Conservation (phyloP, 2,888 invertebrate genomes). For the Acronicta leporina region DNA sequence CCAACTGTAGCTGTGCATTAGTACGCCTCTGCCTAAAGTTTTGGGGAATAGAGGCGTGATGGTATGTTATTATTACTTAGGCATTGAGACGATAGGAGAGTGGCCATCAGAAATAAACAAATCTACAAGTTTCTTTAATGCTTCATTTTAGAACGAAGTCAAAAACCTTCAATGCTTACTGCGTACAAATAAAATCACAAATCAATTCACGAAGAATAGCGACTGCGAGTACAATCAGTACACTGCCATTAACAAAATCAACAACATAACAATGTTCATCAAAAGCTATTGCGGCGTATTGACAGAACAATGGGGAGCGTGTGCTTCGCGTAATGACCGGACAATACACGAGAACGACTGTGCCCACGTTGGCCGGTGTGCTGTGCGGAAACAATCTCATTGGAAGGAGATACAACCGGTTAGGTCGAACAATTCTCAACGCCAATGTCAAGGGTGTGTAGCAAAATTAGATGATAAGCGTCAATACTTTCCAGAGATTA, state of each 20-base stretch:
- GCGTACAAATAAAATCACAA: constrained; percentile 11
- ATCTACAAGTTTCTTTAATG: no score
- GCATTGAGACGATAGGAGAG: no score
- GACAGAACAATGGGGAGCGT: constrained; percentile 70
- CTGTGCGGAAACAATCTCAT: constrained; percentile 55
- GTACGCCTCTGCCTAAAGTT: no score
- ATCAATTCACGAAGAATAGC: constrained; percentile 24
- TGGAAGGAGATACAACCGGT: constrained; percentile 63
- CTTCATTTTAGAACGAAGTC: no score
- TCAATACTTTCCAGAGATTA: not conserved
- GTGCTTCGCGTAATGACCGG: constrained; percentile 60
- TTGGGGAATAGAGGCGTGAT: no score
- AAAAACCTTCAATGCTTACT: not conserved
- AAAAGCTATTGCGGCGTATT: constrained; percentile 75
- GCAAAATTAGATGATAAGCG: not conserved
- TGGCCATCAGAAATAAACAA: no score
- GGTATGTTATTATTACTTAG: no score
- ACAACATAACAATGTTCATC: constrained; percentile 77
- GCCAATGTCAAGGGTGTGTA: constrained; percentile 57
- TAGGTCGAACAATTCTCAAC: constrained; percentile 53
- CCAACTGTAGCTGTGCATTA: no score
- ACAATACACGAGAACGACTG: constrained; percentile 51
- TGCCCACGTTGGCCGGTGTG: not conserved
- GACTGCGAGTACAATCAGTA: constrained; percentile 51
- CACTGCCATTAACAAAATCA: constrained; percentile 75